Evolutionary conservation across 2,797 vertebrate genomes (phyloP).

Genomic region (Cetoscarus ocellatus): DNA sequence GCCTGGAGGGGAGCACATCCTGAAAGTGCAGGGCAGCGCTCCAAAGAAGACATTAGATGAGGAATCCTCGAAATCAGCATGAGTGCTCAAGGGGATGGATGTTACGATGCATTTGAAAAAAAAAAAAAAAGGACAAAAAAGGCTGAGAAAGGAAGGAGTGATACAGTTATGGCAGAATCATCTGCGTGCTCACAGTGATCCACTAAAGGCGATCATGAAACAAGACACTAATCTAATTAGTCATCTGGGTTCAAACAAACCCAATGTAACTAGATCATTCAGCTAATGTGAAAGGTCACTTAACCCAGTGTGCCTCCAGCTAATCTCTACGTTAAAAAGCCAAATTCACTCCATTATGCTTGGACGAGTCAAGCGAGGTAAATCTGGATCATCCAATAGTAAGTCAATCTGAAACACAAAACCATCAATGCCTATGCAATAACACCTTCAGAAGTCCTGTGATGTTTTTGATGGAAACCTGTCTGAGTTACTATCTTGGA

Average conservation of each 20-base stretch:
- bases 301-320: conserved; percentile 78
- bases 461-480: conserved; percentile 45
- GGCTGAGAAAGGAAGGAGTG: conserved; percentile 33
- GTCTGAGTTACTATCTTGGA: conserved; percentile 57
- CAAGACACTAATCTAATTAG: conserved; percentile 82
- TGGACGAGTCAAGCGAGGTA: conserved; percentile 58
- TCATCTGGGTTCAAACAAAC: conserved; percentile 82
- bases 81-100: conserved; percentile 61
- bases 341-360: conserved; percentile 60
- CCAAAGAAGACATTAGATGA: conserved; percentile 71
- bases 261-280: conserved; percentile 82
- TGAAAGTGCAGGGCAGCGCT: conserved; percentile 64
- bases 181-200: conserved; percentile 60
- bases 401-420: conserved; percentile 33
- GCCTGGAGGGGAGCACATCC: conserved; percentile 59
- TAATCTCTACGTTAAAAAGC: conserved; percentile 66
- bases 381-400: conserved; percentile 43
- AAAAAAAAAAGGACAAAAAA: conserved; percentile 8
- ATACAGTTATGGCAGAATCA: conserved; percentile 50
- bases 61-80: conserved; percentile 71
- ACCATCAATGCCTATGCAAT: conserved; percentile 29
- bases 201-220: conserved; percentile 75
- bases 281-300: conserved; percentile 86
- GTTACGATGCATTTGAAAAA: conserved; percentile 61
- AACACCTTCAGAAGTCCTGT: neutral